A percentile compares a stretch with the other conserved stretches of the same genome.
phyloP scores from a whole-genome alignment of 2,888 invertebrate genomes.

The Apodemia mormo region DNA sequence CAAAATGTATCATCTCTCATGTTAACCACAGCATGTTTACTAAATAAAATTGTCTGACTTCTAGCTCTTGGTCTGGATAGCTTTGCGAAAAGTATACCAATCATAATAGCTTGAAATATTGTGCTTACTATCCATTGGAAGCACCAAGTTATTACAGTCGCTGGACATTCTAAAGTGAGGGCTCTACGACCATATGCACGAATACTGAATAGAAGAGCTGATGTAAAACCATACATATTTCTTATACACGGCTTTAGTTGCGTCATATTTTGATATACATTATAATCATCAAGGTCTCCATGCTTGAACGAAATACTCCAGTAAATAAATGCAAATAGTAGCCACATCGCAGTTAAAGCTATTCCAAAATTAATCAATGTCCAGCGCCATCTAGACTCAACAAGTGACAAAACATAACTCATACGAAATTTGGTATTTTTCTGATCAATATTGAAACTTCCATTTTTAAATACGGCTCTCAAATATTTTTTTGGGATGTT shows the following conservation, averaged over 20 bases:
- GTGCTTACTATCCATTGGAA: slow-evolving; percentile 96
- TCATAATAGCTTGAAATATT: slow-evolving; percentile 90
- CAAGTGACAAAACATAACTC: slow-evolving; percentile 60
- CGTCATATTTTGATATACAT: slow-evolving; percentile 73
- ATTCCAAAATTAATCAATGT: slow-evolving; percentile 92
- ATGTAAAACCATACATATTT: slow-evolving; percentile 93
- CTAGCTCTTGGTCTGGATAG: slow-evolving; percentile 96
- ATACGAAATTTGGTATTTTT: slow-evolving; percentile 23
- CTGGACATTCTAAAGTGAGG: slow-evolving; percentile 95
- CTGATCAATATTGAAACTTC: slow-evolving; percentile 92
- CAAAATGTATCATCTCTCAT: slow-evolving; percentile 92
- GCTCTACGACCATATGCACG: slow-evolving; percentile 93
- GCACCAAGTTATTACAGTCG: slow-evolving; percentile 96
- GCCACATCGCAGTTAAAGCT: slow-evolving; percentile 93
- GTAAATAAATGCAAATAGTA: slow-evolving; percentile 94
- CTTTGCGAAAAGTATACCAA: slow-evolving; percentile 96
- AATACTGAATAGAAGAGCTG: slow-evolving; percentile 96
- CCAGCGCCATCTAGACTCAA: slow-evolving; percentile 96
- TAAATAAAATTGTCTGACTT: slow-evolving; percentile 96
- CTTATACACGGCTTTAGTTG: slow-evolving; percentile 93
- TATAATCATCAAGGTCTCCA: slow-evolving; percentile 89
- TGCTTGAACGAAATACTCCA: slow-evolving; percentile 94
- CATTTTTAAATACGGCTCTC: slow-evolving; percentile 91
- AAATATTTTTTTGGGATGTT: slow-evolving; percentile 34
- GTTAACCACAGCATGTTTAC: slow-evolving; percentile 93